These are phyloP conservation scores for Chitala chitala DNA, from an alignment of 2,113 vertebrate genomes.

Conservation along the genomic window DNA sequence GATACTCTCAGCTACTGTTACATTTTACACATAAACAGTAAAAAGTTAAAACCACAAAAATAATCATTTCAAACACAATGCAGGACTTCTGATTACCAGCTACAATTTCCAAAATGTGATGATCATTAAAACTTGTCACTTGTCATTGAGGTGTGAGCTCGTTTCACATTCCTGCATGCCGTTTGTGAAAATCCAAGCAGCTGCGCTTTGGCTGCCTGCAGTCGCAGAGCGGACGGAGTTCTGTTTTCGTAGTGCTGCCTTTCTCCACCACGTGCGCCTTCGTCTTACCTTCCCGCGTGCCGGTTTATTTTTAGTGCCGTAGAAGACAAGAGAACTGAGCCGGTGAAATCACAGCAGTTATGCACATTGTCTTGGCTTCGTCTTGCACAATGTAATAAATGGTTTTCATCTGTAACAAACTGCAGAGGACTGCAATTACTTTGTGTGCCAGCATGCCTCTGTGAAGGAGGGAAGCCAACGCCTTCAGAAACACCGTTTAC, in stretches of 20 bases:
- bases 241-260: background rate
- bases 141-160: no score
- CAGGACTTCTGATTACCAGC: background rate
- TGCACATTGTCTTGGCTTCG: background rate
- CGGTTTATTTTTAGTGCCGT: conserved; percentile 17
- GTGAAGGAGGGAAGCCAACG: background rate
- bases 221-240: background rate
- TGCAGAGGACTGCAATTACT: conserved; percentile 8
- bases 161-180: no score
- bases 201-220: background rate
- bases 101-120: conserved; percentile 13
- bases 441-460: background rate
- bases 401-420: conserved; percentile 9
- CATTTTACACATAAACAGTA: no score
- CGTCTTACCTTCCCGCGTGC: background rate
- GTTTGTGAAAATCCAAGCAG: no score
- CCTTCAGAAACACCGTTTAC: background rate
- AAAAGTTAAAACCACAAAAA: no score
- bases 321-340: conserved; percentile 8
- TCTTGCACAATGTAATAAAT: background rate
- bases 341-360: background rate
- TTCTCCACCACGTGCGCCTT: background rate
- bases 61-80: conserved; percentile 3
- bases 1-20: no score
- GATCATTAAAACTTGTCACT: no score